Conservation (phyloP, 2,888 invertebrate species). For the Leptinotarsa rubiginosa region DNA sequence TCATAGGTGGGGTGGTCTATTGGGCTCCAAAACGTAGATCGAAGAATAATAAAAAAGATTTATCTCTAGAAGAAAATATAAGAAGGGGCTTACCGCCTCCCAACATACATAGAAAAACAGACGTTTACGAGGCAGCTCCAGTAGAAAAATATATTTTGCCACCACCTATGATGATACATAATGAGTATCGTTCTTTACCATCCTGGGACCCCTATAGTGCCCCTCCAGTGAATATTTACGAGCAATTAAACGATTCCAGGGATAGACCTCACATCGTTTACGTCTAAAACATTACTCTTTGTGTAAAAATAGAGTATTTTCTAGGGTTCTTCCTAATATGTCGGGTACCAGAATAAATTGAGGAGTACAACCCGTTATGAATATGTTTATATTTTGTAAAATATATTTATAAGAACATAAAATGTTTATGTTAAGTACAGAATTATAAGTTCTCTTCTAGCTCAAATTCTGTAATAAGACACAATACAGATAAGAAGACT, state of each 20-base stretch:
- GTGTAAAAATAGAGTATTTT: slow-evolving; percentile 31
- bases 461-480: slow-evolving; percentile 46
- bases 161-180: slow-evolving; percentile 58
- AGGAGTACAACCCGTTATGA: slow-evolving; percentile 36
- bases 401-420: slow-evolving; percentile 41
- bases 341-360: slow-evolving; percentile 36
- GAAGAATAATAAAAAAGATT: slow-evolving; percentile 54
- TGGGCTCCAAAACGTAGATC: slow-evolving; percentile 58
- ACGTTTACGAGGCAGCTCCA: slow-evolving; percentile 53
- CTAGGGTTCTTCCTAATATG: slow-evolving; percentile 40
- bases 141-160: slow-evolving; percentile 61
- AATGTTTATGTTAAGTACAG: slow-evolving; percentile 36
- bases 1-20: slow-evolving; percentile 59
- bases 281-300: slow-evolving; percentile 60
- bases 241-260: slow-evolving; percentile 64
- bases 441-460: slow-evolving; percentile 41
- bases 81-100: slow-evolving; percentile 47
- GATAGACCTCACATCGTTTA: slow-evolving; percentile 68
- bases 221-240: slow-evolving; percentile 59
- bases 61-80: slow-evolving; percentile 48
- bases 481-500: slow-evolving; percentile 47
- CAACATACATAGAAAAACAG: slow-evolving; percentile 45
- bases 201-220: slow-evolving; percentile 62
- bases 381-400: slow-evolving; percentile 46
- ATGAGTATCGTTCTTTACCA: slow-evolving; percentile 62